Percentiles rank a stretch among this genome's conserved stretches.
phyloP scores from a whole-genome alignment of 2,797 vertebrate species.

The Dermochelys coriacea region DNA sequence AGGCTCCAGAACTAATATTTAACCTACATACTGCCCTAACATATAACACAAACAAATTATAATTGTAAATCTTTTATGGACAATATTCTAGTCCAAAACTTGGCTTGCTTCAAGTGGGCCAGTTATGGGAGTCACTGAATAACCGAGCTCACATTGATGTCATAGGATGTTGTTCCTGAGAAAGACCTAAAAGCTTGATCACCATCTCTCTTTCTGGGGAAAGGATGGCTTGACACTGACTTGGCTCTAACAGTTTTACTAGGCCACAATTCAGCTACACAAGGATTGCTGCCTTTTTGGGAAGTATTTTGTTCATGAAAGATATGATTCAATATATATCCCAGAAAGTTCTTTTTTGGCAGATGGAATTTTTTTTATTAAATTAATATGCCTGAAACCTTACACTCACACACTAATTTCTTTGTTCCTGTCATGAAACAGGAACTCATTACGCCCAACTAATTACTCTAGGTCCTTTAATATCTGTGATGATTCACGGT shows the following conservation, averaged over 20 bases:
- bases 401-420: neutral
- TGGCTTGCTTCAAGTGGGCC: neutral
- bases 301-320: neutral
- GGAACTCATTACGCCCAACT: conserved; percentile 21
- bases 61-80: neutral
- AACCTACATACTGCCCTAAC: neutral
- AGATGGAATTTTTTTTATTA: neutral
- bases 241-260: neutral
- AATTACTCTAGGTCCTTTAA: neutral
- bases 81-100: neutral
- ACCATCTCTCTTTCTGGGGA: neutral
- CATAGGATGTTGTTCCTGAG: neutral
- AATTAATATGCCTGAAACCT: neutral
- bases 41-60: neutral
- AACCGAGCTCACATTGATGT: neutral
- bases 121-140: neutral
- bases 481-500: neutral
- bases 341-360: neutral
- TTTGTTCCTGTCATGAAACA: conserved; percentile 39
- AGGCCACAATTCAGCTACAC: neutral
- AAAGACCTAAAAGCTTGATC: neutral
- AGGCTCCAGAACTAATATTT: neutral
- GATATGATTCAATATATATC: neutral
- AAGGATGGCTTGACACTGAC: neutral
- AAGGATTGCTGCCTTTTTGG: neutral